These are phyloP conservation scores for Drosophila greeni DNA, from an alignment of 2,888 invertebrate genomes.

Conservation along the genomic window DNA sequence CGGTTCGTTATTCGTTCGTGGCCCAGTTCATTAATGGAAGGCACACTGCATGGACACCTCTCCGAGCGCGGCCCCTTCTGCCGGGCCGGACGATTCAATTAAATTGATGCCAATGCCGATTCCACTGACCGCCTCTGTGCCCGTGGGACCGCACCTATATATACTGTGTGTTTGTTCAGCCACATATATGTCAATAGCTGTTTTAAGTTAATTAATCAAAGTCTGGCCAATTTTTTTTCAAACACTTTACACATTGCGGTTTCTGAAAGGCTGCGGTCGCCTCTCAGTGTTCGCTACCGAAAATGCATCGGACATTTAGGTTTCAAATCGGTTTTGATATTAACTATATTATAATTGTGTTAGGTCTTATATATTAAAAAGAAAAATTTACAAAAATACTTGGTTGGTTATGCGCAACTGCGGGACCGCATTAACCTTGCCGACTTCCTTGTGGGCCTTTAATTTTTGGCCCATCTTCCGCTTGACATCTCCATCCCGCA, in stretches of 20 bases:
- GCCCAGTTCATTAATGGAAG: conserved; percentile 43
- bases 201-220: conserved; percentile 73
- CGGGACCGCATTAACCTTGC: background rate
- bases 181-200: conserved; percentile 55
- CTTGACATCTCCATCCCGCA: conserved; percentile 13
- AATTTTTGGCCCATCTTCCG: background rate
- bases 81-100: conserved; percentile 60
- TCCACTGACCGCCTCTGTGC: conserved; percentile 18
- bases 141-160: conserved; percentile 17
- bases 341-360: no score
- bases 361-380: background rate
- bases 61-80: conserved; percentile 1
- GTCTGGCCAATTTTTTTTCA: conserved; percentile 59
- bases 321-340: background rate
- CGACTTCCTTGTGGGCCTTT: conserved; percentile 1
- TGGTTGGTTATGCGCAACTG: conserved; percentile 3
- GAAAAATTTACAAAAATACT: background rate
- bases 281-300: conserved; percentile 3
- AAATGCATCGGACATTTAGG: conserved; percentile 1
- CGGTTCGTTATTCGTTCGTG: conserved; percentile 22
- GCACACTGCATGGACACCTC: conserved; percentile 16
- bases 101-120: conserved; percentile 65
- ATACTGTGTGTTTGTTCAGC: conserved; percentile 10
- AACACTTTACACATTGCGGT: conserved; percentile 51
- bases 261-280: conserved; percentile 33